Conservation (phyloP, 2,888 invertebrate species). For the Eristalis tenax region DNA sequence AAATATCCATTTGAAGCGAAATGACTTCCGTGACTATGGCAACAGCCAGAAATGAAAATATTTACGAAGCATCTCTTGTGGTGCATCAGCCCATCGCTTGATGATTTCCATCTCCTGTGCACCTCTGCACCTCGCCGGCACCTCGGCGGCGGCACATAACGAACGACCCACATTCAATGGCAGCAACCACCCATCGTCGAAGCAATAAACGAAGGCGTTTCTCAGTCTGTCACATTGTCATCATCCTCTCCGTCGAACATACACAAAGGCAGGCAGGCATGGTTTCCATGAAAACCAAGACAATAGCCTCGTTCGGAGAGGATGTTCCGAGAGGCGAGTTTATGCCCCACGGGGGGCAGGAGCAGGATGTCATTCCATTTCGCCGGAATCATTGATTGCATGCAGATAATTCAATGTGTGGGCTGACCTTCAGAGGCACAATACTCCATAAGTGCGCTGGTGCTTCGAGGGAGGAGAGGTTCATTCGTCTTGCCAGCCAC, state of each 20-base stretch:
- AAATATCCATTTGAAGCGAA: background rate
- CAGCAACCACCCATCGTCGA: background rate
- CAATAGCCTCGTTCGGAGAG: background rate
- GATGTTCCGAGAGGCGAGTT: background rate
- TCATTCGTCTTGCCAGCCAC: background rate
- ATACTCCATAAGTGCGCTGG: slow-evolving; percentile 8
- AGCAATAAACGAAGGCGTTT: background rate
- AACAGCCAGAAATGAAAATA: background rate
- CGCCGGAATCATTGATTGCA: slow-evolving; percentile 32
- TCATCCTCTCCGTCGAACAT: background rate
- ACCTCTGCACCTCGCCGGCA: background rate
- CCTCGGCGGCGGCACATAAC: background rate
- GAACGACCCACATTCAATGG: background rate
- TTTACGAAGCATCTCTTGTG: background rate
- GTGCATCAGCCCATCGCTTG: background rate
- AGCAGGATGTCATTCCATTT: slow-evolving; percentile 32
- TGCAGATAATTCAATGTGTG: slow-evolving; percentile 8
- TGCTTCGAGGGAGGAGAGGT: background rate
- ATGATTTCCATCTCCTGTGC: background rate
- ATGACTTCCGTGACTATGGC: background rate
- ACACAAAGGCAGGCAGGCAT: no score
- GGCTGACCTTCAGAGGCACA: background rate
- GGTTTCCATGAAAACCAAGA: background rate
- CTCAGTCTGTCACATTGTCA: background rate
- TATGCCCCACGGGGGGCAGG: slow-evolving; percentile 5